Evolutionary conservation across 2,113 vertebrate species (phyloP), one percentile per base, ranked within the genome.

Genomic region (Brachyhypopomus gauderio): DNA sequence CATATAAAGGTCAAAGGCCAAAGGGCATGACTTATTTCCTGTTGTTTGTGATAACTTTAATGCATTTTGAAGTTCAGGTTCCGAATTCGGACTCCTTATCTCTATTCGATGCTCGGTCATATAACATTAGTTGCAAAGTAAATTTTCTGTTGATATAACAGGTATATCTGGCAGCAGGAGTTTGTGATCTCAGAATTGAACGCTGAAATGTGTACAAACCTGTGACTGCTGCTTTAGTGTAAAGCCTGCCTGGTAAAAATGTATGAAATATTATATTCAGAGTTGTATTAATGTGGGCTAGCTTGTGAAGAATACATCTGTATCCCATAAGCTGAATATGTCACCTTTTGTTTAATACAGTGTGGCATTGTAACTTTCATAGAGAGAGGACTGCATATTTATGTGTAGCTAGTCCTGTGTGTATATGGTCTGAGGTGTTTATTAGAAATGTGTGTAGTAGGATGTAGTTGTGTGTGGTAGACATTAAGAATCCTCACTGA

Each of bases 181-280:
- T 63, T 25, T 25, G 23, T 27, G 9, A 27, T 63, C 1, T 63
- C 60, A 63, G 62, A 64, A 30, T 64, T 25, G 27, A 14, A 69
- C 4, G 30, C 5, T 69, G 34, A 69, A 69, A 69, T 64, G 23
- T 64, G 23, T 7, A 23, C n/a, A 62, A 62, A 62, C 22, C 22
- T 62, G 59, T 62, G 20, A 23, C 59, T 59, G 58, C 58, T 59
- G 58, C 58, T 59, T 59, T 6, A 23, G 59, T 4, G 59, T 22
- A 62, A 62, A 23, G 5, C 59, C 59, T 25, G 5, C 7, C 60
- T 12, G n/a, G 5, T 14, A 62, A 9, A 60, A 60, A 4, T 60
- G 58, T 60, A n/a, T n/a, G 58, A 60, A 60, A 60, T 60, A 3
- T 60, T 60, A 60, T 60, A 60, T 60, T 60, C 58, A 62, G n/a